phyloP scores from a whole-genome alignment of 2,113 vertebrate genomes.

The Chrysemys picta region DNA sequence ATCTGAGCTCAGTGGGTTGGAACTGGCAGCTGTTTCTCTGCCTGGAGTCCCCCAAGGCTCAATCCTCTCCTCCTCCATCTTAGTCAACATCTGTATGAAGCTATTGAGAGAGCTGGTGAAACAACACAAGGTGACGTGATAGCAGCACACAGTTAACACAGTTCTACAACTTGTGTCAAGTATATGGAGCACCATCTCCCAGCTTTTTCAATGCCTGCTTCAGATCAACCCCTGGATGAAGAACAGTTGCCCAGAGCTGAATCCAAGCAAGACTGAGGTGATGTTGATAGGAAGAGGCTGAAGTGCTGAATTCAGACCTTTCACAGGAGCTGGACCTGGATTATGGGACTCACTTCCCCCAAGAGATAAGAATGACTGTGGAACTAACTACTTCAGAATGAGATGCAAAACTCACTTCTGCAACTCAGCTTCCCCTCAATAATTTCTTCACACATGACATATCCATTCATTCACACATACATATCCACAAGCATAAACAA shows the following conservation, averaged over 20 bases:
- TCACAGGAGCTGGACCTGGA: background rate
- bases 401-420: background rate
- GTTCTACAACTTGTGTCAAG: background rate
- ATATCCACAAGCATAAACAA: background rate
- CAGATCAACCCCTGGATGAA: background rate
- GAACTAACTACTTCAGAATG: background rate
- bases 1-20: too few species aligned
- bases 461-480: background rate
- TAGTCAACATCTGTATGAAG: too few species aligned
- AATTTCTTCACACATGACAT: background rate
- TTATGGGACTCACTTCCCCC: background rate
- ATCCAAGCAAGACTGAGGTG: background rate
- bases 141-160: background rate
- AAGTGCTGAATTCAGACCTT: background rate
- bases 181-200: background rate
- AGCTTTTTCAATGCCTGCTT: background rate
- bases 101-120: too few species aligned
- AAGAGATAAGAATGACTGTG: background rate
- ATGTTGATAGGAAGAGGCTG: background rate
- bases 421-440: background rate
- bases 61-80: too few species aligned
- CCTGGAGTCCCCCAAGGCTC: too few species aligned
- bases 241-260: background rate
- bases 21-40: too few species aligned
- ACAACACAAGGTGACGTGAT: too few species aligned